Evolutionary conservation across 1,140 invertebrate species (phyloP).

Genomic region (Monomorium pharaonis): DNA sequence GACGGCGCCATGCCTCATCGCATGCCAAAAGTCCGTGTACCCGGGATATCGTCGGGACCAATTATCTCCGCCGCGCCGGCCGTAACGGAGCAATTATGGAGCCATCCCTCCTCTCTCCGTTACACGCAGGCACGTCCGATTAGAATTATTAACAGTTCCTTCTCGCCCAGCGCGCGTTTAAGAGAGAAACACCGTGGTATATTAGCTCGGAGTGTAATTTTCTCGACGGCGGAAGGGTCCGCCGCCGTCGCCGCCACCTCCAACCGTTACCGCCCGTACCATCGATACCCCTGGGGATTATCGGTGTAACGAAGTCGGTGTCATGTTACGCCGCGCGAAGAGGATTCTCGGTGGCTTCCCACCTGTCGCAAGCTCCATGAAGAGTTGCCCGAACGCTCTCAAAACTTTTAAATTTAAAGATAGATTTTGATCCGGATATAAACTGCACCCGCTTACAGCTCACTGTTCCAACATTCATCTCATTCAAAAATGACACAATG

Average conservation of each 20-base stretch:
- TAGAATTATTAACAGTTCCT: slow-evolving; percentile 65
- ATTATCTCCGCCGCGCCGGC: slow-evolving; percentile 57
- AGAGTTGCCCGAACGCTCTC: background rate
- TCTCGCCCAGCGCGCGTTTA: slow-evolving; percentile 26
- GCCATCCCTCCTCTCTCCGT: slow-evolving; percentile 54
- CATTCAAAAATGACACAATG: background rate
- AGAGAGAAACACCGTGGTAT: slow-evolving; percentile 20
- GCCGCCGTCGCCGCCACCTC: too few relatives aligned
- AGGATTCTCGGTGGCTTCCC: slow-evolving; percentile 45
- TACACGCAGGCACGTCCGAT: slow-evolving; percentile 54
- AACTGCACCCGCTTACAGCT: background rate
- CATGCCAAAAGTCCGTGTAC: slow-evolving; percentile 72
- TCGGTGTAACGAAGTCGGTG: slow-evolving; percentile 54
- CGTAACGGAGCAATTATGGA: slow-evolving; percentile 65
- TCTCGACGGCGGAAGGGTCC: slow-evolving; percentile 15
- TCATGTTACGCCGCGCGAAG: slow-evolving; percentile 30
- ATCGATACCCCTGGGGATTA: slow-evolving; percentile 44
- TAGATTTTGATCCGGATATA: slow-evolving; percentile 14
- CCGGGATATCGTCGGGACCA: slow-evolving; percentile 63
- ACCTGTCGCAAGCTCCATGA: background rate
- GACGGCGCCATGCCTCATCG: slow-evolving; percentile 65
- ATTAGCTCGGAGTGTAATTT: slow-evolving; percentile 48
- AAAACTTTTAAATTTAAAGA: slow-evolving; percentile 40
- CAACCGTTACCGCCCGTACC: background rate
- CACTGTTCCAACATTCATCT: background rate